These are phyloP conservation scores for Idaea biselata DNA, from an alignment of 2,888 invertebrate genomes.

Conservation along the genomic window DNA sequence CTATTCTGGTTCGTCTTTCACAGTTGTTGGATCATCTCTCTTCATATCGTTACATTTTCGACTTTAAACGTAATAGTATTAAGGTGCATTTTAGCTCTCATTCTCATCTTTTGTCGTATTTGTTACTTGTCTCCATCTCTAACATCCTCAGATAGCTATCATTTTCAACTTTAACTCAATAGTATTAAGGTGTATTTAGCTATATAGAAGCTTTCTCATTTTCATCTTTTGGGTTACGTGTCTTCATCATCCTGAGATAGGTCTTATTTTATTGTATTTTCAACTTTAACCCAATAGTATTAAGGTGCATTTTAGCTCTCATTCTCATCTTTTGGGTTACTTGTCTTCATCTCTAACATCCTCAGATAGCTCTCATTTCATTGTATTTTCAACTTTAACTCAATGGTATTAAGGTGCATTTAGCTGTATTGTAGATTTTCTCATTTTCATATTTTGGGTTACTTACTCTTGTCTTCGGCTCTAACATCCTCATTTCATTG, in stretches of 20 bases:
- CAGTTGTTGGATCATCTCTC: conserved; percentile 8
- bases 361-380: too few species aligned
- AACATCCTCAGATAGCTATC: background rate
- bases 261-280: background rate
- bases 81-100: too few species aligned
- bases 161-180: background rate
- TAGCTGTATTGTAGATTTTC: background rate
- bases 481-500: background rate
- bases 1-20: conserved; percentile 49
- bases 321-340: too few species aligned
- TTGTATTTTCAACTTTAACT: too few species aligned
- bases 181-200: too few species aligned
- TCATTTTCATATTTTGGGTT: background rate
- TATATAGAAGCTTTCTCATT: background rate
- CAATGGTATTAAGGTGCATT: background rate
- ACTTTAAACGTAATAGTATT: background rate
- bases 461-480: background rate
- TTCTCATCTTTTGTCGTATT: background rate
- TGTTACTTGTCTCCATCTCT: background rate
- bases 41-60: conserved; percentile 13
- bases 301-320: too few species aligned
- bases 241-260: background rate
- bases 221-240: background rate
- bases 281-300: background rate
- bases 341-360: too few species aligned